A percentile compares a stretch with the other conserved stretches of the same genome.
Conservation (phyloP, 2,113 vertebrate species). For the Rana temporaria region DNA sequence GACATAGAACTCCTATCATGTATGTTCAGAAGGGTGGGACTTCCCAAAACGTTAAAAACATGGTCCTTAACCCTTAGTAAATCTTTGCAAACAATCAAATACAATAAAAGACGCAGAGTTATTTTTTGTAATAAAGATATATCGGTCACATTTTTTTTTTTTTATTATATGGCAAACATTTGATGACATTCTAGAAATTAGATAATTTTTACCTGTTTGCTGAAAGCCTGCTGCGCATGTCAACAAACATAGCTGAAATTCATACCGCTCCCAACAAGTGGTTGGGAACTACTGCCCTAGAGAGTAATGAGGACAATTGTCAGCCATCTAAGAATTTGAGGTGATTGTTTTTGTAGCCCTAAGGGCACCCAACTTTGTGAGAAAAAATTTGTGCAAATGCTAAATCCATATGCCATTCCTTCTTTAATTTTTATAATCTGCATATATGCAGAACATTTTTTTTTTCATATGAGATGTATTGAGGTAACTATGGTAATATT, state of each 20-base stretch:
- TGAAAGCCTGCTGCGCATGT: too few relatives aligned
- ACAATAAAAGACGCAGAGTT: too few relatives aligned
- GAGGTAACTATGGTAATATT: background rate
- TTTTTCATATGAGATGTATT: background rate
- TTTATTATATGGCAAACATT: too few relatives aligned
- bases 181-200: too few relatives aligned
- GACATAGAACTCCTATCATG: background rate
- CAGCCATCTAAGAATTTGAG: background rate
- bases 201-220: too few relatives aligned
- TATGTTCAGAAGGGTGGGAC: background rate
- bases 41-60: background rate
- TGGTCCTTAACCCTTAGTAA: too few relatives aligned
- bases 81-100: too few relatives aligned
- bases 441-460: background rate
- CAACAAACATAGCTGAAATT: too few relatives aligned
- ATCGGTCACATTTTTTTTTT: too few relatives aligned
- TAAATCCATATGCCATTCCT: background rate
- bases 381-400: background rate
- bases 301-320: background rate
- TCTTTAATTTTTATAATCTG: background rate
- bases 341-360: background rate
- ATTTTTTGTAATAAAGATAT: too few relatives aligned
- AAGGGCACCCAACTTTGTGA: background rate
- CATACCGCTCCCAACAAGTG: too few relatives aligned
- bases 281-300: background rate